Evolutionary conservation across 2,113 vertebrate species (phyloP), one percentile per base, ranked within the genome.

Genomic region (Leucopternis melanops): DNA sequence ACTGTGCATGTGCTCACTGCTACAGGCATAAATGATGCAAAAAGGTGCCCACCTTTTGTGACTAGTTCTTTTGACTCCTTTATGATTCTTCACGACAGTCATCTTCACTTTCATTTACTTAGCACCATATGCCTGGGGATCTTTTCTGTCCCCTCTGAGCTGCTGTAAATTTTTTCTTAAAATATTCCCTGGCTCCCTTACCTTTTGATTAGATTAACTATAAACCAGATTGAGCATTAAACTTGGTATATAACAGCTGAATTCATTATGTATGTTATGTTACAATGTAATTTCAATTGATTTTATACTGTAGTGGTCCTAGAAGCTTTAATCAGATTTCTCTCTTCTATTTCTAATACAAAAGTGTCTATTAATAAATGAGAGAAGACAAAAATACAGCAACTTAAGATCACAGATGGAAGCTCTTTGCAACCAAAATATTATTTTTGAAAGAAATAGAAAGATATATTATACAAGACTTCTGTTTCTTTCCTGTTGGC

Each of bases 251-350:
- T 88, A 81, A 90, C 65, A 91, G 80, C 70, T 0, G 6, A 97
- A 95, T 86, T 88, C 55, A 81, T 81, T 94, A 70, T 36, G 19
- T 81, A 70, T 73, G 38, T 70, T 92, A 88, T 59, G 52, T 34
- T 78, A 40, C 75, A 90, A 93, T 47, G 25, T 34, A 86, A 74
- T 96, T 96, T 78, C 67, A 44, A 95, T 69, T 88, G 67, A 92
- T 81, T 95, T 95, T 86, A 59, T 86, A 44, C 45, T 83, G 55
- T 81, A 70, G 32, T 36, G 90, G 32, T 66, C 47, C 71, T 94
- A 81, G 71, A 86, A 90, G 78, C 23, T 92, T 83, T 78, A 96
- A 97, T 92, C 85, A 47, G 38, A 83, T 94, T 94, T 86, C 42
- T 50, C 5, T 34, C 55, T 91, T 92, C 73, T 54, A 85, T 72